Conservation (phyloP, 1,140 invertebrate species). For the Drosophila melanogaster region DNA sequence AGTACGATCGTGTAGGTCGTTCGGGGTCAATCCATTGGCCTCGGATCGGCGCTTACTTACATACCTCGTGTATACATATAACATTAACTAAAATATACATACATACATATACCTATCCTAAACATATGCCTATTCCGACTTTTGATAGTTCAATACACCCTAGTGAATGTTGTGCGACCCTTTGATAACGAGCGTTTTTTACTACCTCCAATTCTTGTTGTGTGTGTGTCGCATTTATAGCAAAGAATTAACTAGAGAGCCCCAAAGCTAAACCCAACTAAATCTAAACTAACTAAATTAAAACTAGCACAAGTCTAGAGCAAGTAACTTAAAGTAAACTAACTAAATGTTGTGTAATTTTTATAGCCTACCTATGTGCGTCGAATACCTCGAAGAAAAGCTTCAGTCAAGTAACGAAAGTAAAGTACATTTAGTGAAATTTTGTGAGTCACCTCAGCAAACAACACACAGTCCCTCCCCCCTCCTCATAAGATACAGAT, state of each 20-base stretch:
- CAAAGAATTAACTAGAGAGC: constrained; percentile 32
- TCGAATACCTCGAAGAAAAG: constrained; percentile 63
- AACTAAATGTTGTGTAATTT: constrained; percentile 79
- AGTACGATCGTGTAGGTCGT: constrained; percentile 57
- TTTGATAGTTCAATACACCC: constrained; percentile 75
- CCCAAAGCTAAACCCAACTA: constrained; percentile 11
- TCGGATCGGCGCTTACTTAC: constrained; percentile 45
- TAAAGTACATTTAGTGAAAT: constrained; percentile 67
- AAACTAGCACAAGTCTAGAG: constrained; percentile 46
- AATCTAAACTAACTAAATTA: constrained; percentile 35
- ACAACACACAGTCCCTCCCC: neutral
- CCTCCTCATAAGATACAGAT: constrained; percentile 11
- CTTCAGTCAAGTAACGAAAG: constrained; percentile 58
- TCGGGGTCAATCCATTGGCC: constrained; percentile 11
- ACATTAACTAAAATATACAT: constrained; percentile 77
- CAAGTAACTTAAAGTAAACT: constrained; percentile 55
- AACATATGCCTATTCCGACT: constrained; percentile 42
- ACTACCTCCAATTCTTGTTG: constrained; percentile 79
- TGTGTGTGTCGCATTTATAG: constrained; percentile 78
- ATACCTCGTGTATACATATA: constrained; percentile 81
- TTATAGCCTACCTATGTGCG: constrained; percentile 65
- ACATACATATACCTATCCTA: constrained; percentile 50
- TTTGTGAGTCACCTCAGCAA: constrained; percentile 36
- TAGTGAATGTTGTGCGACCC: constrained; percentile 72
- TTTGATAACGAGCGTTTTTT: constrained; percentile 59